Percentiles rank a stretch among this genome's conserved stretches.
Conservation (phyloP, 2,797 vertebrate species). For the Gymnopithys bicolor region DNA sequence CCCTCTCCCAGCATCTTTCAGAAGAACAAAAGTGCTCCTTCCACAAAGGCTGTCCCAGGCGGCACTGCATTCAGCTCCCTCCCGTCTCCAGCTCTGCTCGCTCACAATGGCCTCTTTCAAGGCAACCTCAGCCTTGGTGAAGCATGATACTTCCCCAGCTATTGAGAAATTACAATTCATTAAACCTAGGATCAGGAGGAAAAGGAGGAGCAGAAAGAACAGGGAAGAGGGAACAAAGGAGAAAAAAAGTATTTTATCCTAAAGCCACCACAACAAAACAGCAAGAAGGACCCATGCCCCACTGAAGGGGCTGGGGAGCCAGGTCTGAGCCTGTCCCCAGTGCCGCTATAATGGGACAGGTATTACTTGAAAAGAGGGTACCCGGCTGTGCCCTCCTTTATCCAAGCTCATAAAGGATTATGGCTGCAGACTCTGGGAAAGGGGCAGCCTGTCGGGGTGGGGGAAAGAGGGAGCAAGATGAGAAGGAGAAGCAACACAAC, state of each 20-base stretch:
- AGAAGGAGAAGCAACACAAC: slow-evolving; percentile 11
- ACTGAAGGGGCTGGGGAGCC: background rate
- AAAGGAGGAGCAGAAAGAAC: background rate
- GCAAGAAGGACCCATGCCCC: background rate
- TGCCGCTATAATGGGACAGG: background rate
- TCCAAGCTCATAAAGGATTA: background rate
- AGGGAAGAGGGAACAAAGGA: background rate
- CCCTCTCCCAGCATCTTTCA: background rate
- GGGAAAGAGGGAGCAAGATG: background rate
- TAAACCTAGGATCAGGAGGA: slow-evolving; percentile 33
- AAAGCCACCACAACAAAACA: background rate
- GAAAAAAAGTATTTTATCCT: background rate
- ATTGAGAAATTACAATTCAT: slow-evolving; percentile 6
- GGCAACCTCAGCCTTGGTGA: background rate
- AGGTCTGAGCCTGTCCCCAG: background rate
- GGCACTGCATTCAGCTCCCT: background rate
- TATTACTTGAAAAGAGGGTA: background rate
- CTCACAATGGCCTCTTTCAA: slow-evolving; percentile 68
- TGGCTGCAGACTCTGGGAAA: background rate
- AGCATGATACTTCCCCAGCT: background rate
- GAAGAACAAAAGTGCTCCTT: slow-evolving; percentile 53
- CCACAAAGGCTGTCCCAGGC: slow-evolving; percentile 41
- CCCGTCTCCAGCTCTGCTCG: background rate
- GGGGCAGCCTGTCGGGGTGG: background rate
- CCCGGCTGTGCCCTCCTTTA: background rate